These are phyloP conservation scores for Apamea sordens DNA, from an alignment of 2,888 invertebrate species.

Conservation along the genomic window DNA sequence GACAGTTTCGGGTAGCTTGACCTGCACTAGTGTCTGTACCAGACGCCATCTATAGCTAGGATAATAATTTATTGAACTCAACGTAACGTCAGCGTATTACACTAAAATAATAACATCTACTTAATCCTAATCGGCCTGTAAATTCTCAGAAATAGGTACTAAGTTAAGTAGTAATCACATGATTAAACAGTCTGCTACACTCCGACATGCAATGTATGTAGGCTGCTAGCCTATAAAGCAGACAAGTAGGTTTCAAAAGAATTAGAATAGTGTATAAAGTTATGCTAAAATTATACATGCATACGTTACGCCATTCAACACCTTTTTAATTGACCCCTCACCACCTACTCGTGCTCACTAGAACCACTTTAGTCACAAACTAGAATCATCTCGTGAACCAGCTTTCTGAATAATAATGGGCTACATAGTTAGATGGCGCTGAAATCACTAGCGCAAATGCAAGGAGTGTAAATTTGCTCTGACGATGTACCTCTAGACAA, in stretches of 20 bases:
- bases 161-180: too few species aligned
- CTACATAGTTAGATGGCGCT: constrained; percentile 27
- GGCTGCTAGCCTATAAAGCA: background rate
- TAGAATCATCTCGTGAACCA: background rate
- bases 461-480: background rate
- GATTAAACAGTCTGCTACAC: background rate
- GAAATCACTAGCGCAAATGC: background rate
- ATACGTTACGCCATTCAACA: background rate
- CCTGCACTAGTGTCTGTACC: too few species aligned
- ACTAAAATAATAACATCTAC: background rate
- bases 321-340: background rate
- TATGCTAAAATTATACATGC: background rate
- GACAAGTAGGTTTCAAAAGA: background rate
- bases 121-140: background rate
- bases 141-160: background rate
- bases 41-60: background rate
- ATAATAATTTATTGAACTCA: background rate
- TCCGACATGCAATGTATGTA: background rate
- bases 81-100: background rate
- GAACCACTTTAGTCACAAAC: background rate
- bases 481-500: background rate
- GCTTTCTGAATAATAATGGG: background rate
- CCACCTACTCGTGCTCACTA: background rate
- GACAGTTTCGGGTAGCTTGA: too few species aligned
- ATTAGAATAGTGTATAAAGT: background rate